phyloP scores from a whole-genome alignment of 2,797 vertebrate genomes.

The Okamejei kenojei region DNA sequence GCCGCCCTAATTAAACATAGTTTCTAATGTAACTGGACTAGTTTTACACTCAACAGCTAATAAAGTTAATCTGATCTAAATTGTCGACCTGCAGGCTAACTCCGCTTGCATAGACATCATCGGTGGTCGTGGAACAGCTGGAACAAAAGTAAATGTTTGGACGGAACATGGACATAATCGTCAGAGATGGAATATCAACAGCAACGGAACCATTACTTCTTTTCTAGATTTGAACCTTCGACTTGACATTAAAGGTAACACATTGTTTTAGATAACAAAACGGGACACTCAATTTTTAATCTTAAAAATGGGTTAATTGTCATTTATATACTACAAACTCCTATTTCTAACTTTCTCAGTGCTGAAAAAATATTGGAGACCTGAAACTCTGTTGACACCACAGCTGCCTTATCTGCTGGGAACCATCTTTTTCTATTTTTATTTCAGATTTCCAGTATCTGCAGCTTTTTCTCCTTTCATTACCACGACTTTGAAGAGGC shows the following conservation, averaged over 20 bases:
- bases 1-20: too few relatives aligned
- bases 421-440: too few relatives aligned
- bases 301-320: not conserved
- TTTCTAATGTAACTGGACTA: not conserved
- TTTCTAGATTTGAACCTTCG: conserved; percentile 66
- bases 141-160: conserved; percentile 72
- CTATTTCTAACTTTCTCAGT: too few relatives aligned
- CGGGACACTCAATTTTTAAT: not conserved
- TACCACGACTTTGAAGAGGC: too few relatives aligned
- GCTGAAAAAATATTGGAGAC: too few relatives aligned
- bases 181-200: conserved; percentile 70
- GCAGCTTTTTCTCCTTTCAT: too few relatives aligned
- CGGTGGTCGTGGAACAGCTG: conserved; percentile 62
- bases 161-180: conserved; percentile 63
- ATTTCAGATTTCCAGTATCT: too few relatives aligned
- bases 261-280: not conserved
- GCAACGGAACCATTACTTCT: conserved; percentile 67
- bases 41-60: not conserved
- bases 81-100: conserved; percentile 54
- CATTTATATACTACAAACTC: too few relatives aligned
- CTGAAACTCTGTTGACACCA: too few relatives aligned
- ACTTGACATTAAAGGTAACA: conserved; percentile 70
- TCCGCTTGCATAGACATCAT: conserved; percentile 70
- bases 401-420: too few relatives aligned
- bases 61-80: not conserved